Evolutionary conservation across 2,113 vertebrate genomes (phyloP), one percentile per base, ranked within the genome.

Genomic region (Laticauda laticaudata): DNA sequence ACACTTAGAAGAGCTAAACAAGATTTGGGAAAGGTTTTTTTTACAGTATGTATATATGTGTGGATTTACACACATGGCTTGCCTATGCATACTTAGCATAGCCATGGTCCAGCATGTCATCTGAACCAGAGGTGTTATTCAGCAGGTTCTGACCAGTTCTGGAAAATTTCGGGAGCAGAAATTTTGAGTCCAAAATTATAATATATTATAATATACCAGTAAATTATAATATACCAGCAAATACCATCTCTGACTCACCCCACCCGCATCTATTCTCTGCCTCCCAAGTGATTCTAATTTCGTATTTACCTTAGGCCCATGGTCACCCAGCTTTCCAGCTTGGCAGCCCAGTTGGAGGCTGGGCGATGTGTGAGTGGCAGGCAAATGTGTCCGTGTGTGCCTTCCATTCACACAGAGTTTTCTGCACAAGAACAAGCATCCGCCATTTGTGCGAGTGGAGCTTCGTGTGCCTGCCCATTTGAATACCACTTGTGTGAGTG

Each of bases 381-480:
- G 11, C 4, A 4, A 64, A 64, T 12, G 61, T 64, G 3, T 8
- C 26, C 57, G 0, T 0, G 21, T 5, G 0, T 23, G 59, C 59
- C 59, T 26, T 64, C 59, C 26, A 64, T 10, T 29, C 59, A 64
- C 9, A 64, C 1, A 10, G 59, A 64, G 26, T 10, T 64, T 64
- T 1, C 26, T 2, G 9, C 10, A 12, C 3, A 1, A 64, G 4
- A 29, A 10, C 10, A 64, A 64, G 10, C 61, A 29, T 4, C 61
- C 11, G 12, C 11, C 3, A 12, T 11, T 64, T 64, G 26, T 5
- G 61, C 1, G 9, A 64, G 26, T 64, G 10, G 61, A 64, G 11
- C 26, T 64, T 64, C 11, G 4, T 0, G 26, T 29, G 0, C 3
- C 0, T 64, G 11, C 29, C 48, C 48, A 51, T 51, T 9, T 64